These are phyloP conservation scores for cat (Felis catus) DNA, from an alignment of 2,113 vertebrate genomes.

Conservation along the genomic window DNA sequence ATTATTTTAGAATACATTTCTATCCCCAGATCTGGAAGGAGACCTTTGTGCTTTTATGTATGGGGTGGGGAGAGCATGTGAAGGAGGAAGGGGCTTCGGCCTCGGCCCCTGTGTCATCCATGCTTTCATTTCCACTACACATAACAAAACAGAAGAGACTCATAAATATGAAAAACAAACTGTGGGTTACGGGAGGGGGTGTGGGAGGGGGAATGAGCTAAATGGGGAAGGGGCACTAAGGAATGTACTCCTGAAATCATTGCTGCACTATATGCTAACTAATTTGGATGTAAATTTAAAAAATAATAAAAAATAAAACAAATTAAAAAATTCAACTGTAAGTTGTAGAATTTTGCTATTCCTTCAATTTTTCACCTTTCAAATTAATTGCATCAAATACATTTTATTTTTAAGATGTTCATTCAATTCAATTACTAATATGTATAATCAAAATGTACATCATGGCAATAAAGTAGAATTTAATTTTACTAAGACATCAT, in stretches of 20 bases:
- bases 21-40: not conserved
- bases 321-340: not conserved
- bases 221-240: no score
- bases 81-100: fast-evolving
- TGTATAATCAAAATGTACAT: not conserved
- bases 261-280: no score
- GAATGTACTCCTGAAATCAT: no score
- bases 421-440: not conserved
- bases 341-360: not conserved
- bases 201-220: no score
- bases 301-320: no score
- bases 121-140: not conserved
- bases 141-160: not conserved
- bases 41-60: not conserved
- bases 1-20: not conserved
- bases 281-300: no score
- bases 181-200: no score
- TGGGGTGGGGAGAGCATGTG: not conserved
- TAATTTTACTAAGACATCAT: constrained; percentile 46
- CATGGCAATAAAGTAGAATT: not conserved
- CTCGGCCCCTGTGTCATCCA: not conserved
- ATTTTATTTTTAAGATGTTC: constrained; percentile 38
- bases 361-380: not conserved
- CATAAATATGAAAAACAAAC: no score
- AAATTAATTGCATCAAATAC: not conserved